Base-by-base conservation (phyloP, 2,888 invertebrate genomes). In the Drosophila trichaetosa region DNA sequence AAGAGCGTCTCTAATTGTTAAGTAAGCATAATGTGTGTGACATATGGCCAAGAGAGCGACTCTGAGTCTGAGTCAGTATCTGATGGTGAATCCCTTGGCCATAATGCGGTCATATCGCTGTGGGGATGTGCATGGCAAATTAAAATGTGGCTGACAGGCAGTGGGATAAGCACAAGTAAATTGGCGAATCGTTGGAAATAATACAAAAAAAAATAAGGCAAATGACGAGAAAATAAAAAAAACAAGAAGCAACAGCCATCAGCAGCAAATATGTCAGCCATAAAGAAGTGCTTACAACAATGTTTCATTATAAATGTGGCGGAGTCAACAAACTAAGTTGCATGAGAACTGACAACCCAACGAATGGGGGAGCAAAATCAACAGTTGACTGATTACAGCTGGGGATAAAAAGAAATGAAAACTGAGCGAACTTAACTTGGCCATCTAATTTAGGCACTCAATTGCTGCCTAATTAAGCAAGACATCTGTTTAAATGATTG, bases 1-100 rank as follows among this genome's bases (percentile, higher is more conserved):
- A 86, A 86, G 69, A 83, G 90, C 87, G 73, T 88, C 75, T 83
- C 86, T 86, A 86, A 86, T 90, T 86, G 89, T 90, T 86, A 76
- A 86, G 80, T 72, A 87, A 84, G 87, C 84, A 81, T 84, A 87
- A 82, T 88, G 69, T 79, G 83, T 85, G 76, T 58, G 86, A 78
- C 89, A 90, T 88, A 77, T 85, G 90, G 87, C 63, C 76, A 60
- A 82, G 86, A 80, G 71, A 66, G 62, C 59, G 53, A 53, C 82
- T 66, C 59, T 71, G 66, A 65, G n/a, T 56, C 38, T 11, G 18
- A 38, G 27, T 27, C 54, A 38, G 56, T 56, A 56, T 56, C 29
- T 63, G 62, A 62, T 58, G 29, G 34, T 34, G 53, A 53, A 16
- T 64, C 79, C 56, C 72, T 60, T 54, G 38, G 52, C 59, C 46